A percentile compares a stretch with the other conserved stretches of the same genome.
These are phyloP conservation scores for Zenarchopterus dispar DNA, from an alignment of 2,797 vertebrate species.

Conservation along the genomic window DNA sequence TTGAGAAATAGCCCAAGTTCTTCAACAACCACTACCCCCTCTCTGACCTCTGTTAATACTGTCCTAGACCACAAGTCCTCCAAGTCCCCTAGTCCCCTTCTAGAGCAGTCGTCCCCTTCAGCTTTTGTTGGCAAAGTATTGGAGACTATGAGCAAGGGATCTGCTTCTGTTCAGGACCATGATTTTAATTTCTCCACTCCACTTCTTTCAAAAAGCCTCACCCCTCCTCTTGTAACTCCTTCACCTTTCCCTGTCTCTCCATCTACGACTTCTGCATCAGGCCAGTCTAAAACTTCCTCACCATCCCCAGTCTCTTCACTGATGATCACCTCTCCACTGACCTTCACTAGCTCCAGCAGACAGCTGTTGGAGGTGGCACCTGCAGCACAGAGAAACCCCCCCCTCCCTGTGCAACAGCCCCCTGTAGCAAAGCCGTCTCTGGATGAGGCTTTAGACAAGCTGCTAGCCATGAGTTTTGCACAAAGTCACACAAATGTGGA, in stretches of 20 bases:
- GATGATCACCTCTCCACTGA: constrained; percentile 24
- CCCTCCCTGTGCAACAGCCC: constrained; percentile 23
- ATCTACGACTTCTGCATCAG: background rate
- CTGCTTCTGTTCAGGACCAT: constrained; percentile 42
- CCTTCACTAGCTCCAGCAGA: constrained; percentile 38
- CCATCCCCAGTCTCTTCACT: constrained; percentile 33
- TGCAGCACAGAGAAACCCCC: constrained; percentile 27
- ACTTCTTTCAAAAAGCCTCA: constrained; percentile 42
- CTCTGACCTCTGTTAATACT: constrained; percentile 70
- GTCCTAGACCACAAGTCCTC: constrained; percentile 70
- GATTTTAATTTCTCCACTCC: constrained; percentile 45
- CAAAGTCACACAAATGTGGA: constrained; percentile 38
- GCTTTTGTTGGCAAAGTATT: constrained; percentile 42
- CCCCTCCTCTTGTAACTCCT: constrained; percentile 48
- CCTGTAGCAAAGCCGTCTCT: constrained; percentile 57
- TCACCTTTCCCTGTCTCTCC: constrained; percentile 52
- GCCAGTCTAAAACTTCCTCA: constrained; percentile 48
- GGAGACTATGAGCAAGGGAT: constrained; percentile 33
- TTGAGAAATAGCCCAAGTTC: constrained; percentile 60
- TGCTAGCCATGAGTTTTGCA: constrained; percentile 78
- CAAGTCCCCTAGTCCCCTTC: constrained; percentile 65
- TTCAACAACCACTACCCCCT: constrained; percentile 62
- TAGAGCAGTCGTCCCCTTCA: constrained; percentile 51
- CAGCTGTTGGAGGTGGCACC: constrained; percentile 24
- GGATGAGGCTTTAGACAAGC: constrained; percentile 80